Evolutionary conservation across 2,797 vertebrate genomes (phyloP).

Genomic region (Anolis apletophallus): DNA sequence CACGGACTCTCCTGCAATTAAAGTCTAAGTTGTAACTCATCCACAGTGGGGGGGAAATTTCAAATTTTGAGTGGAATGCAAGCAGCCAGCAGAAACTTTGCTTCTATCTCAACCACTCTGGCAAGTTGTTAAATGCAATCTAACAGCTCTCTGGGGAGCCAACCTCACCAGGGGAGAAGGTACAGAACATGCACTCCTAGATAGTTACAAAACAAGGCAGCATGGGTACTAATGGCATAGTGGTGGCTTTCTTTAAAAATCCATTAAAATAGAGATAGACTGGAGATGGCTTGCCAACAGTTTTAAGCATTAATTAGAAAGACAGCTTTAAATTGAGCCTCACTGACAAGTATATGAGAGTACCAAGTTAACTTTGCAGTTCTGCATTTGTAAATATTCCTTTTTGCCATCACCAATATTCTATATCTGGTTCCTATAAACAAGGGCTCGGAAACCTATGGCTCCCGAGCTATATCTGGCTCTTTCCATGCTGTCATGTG

Average conservation of each 20-base stretch:
- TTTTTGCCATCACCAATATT: conserved; percentile 43
- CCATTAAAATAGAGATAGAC: background rate
- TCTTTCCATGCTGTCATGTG: too few relatives aligned
- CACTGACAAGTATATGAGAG: background rate
- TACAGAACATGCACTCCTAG: background rate
- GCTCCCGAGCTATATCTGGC: too few relatives aligned
- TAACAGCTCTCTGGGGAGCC: background rate
- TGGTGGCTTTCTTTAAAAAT: background rate
- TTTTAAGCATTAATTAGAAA: background rate
- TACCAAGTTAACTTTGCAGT: conserved; percentile 16
- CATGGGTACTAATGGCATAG: background rate
- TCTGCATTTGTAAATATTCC: conserved; percentile 16
- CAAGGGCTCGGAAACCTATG: too few relatives aligned
- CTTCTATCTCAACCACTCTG: background rate
- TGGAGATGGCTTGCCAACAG: background rate
- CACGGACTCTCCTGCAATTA: background rate
- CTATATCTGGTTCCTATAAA: background rate
- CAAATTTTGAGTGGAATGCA: background rate
- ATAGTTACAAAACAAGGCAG: conserved; percentile 13
- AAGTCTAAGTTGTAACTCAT: background rate
- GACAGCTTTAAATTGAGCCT: background rate
- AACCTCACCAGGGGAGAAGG: background rate
- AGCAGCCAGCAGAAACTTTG: background rate
- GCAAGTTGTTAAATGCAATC: conserved; percentile 3
- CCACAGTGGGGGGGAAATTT: background rate